These are phyloP conservation scores for Micromys minutus DNA, from an alignment of 2,113 vertebrate species.

Conservation along the genomic window DNA sequence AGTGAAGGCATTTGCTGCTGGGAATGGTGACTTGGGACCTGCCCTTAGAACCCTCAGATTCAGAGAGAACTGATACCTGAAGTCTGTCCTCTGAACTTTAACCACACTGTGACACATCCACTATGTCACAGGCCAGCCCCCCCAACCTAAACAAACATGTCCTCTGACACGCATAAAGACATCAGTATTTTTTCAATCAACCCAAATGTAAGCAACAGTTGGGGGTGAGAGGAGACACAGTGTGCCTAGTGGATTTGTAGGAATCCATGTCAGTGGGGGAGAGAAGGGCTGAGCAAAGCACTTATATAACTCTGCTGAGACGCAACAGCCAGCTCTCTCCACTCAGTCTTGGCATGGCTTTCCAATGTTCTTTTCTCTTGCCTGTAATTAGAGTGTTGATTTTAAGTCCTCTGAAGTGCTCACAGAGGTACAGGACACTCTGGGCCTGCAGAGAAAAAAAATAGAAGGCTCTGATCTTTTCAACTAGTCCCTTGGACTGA, in stretches of 20 bases:
- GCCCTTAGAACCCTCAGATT: no score
- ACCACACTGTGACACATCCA: not conserved
- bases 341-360: slow-evolving; percentile 56
- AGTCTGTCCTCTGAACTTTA: not conserved
- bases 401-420: slow-evolving; percentile 68
- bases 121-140: no score
- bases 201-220: not conserved
- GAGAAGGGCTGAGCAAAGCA: slow-evolving; percentile 21
- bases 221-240: not conserved
- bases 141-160: not conserved
- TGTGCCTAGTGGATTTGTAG: not conserved
- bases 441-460: slow-evolving; percentile 58
- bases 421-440: slow-evolving; percentile 74
- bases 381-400: slow-evolving; percentile 76
- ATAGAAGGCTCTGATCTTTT: slow-evolving; percentile 67
- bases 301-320: slow-evolving; percentile 69
- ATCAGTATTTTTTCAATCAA: not conserved
- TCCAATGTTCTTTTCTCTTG: slow-evolving; percentile 66
- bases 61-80: not conserved
- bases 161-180: not conserved
- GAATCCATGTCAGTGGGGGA: slow-evolving; percentile 32
- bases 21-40: no score
- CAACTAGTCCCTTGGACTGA: slow-evolving; percentile 58
- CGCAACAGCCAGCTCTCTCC: slow-evolving; percentile 53
- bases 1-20: not conserved